A percentile compares a stretch with the other conserved stretches of the same genome.
phyloP scores from a whole-genome alignment of 2,888 invertebrate species.

The Himalopsyche anomala region DNA sequence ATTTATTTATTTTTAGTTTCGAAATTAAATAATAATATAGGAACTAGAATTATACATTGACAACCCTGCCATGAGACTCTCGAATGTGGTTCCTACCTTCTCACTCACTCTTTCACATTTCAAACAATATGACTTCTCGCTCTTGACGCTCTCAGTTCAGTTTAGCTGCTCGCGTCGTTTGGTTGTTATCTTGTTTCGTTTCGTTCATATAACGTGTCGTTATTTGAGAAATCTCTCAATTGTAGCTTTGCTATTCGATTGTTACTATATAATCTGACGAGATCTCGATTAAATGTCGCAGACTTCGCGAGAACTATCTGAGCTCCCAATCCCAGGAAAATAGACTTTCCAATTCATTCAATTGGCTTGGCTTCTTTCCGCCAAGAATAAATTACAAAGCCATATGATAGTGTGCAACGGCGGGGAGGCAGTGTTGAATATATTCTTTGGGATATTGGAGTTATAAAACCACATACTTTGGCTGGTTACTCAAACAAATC shows the following conservation, averaged over 20 bases:
- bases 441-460: conserved; percentile 45
- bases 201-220: conserved; percentile 52
- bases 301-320: conserved; percentile 61
- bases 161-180: conserved; percentile 44
- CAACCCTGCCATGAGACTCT: background rate
- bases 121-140: background rate
- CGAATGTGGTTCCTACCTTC: background rate
- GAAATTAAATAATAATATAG: background rate
- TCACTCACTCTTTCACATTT: conserved; percentile 5
- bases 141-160: conserved; percentile 49
- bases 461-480: conserved; percentile 13
- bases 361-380: conserved; percentile 39
- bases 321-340: conserved; percentile 42
- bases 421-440: conserved; percentile 36
- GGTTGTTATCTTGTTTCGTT: conserved; percentile 8
- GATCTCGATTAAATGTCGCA: conserved; percentile 60
- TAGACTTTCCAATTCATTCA: conserved; percentile 11
- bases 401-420: conserved; percentile 50
- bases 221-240: conserved; percentile 23
- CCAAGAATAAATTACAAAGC: conserved; percentile 46
- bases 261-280: conserved; percentile 47
- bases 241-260: conserved; percentile 35
- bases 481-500: conserved; percentile 49
- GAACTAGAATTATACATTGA: background rate
- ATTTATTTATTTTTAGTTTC: too few species aligned